A percentile compares a stretch with the other conserved stretches of the same genome.
phyloP scores from a whole-genome alignment of 1,140 invertebrate species.

The Drosophila tani region DNA sequence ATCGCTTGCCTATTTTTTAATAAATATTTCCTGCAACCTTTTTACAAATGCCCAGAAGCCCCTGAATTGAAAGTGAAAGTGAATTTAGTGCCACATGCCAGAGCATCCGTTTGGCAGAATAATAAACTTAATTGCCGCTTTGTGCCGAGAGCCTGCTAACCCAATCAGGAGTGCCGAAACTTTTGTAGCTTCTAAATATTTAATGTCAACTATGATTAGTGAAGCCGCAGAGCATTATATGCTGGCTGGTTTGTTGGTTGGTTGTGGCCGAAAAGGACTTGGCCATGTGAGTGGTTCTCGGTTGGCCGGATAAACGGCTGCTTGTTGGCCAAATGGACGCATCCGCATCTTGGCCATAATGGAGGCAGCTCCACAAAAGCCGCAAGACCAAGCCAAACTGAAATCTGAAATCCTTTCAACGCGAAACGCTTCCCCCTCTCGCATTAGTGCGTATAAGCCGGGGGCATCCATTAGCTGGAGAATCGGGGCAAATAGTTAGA shows the following conservation, averaged over 20 bases:
- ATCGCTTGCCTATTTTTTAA: background rate
- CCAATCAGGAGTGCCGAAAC: constrained; percentile 51
- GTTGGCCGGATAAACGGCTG: constrained; percentile 44
- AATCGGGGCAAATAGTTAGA: constrained; percentile 52
- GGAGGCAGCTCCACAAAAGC: constrained; percentile 22
- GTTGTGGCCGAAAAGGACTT: constrained; percentile 24
- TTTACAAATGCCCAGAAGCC: background rate
- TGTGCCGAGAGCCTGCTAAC: constrained; percentile 44
- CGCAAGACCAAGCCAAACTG: constrained; percentile 30
- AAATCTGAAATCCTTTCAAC: constrained; percentile 78
- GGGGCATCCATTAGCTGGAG: constrained; percentile 18
- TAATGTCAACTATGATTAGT: constrained; percentile 68
- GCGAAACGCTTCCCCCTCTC: constrained; percentile 58
- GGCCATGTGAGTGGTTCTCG: constrained; percentile 23
- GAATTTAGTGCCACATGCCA: constrained; percentile 5
- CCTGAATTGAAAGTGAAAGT: constrained; percentile 1
- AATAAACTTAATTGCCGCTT: constrained; percentile 33
- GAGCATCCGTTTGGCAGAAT: constrained; percentile 11
- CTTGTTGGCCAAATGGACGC: constrained; percentile 40
- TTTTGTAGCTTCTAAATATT: constrained; percentile 56
- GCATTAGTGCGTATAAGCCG: constrained; percentile 52
- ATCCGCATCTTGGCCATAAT: constrained; percentile 27
- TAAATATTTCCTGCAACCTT: background rate
- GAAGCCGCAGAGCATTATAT: constrained; percentile 25
- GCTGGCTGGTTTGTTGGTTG: constrained; percentile 4